Evolutionary conservation across 2,113 vertebrate species (phyloP), one percentile per base, ranked within the genome.

Genomic region (Gasterosteus aculeatus): DNA sequence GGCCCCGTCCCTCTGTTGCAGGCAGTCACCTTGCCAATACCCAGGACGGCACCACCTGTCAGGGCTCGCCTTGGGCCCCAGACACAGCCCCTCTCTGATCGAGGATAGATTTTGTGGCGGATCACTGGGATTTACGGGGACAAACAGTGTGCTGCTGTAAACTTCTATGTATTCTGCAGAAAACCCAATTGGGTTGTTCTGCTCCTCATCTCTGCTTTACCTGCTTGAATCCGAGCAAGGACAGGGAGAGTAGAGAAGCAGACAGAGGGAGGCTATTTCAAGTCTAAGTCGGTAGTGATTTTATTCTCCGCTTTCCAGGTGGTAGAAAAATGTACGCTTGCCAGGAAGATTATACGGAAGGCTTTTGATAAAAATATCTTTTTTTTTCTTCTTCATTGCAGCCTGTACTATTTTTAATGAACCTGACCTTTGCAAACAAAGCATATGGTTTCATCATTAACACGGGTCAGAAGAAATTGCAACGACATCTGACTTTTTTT

Each of bases 1-100:
- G 65, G 31, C 65, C 51, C 75, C 82, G 72, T 88, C 81, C 83
- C 82, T 84, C 75, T 47, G 59, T 72, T 53, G 82, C 81, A 90
- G 83, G 83, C 83, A 89, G 82, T 92, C 86, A 90, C 89, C 88
- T 93, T 92, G 87, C 81, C 80, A 89, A 84, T 53, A 79, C 84
- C 77, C 75, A 81, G 84, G 80, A 82, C 42, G 78, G 77, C 83
- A 84, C 85, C 84, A 81, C 81, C 90, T 91, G 83, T 80, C 78
- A 87, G 74, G 72, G 77, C 70, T 89, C 65, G 86, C 84, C 85
- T 70, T 74, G 77, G 85, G 72, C 81, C 69, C 85, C 83, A 84
- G 88, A 90, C 78, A 75, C 71, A 87, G 74, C 67, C 75, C 80
- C 80, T 85, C 84, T 83, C 77, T 77, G 77, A 71, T 91, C 66